Evolutionary conservation across 30 jellyfish, hydroid and myxozoan genomes (phyloP).

Genomic region (Aurelia aurita complex sp. Pacific): DNA sequence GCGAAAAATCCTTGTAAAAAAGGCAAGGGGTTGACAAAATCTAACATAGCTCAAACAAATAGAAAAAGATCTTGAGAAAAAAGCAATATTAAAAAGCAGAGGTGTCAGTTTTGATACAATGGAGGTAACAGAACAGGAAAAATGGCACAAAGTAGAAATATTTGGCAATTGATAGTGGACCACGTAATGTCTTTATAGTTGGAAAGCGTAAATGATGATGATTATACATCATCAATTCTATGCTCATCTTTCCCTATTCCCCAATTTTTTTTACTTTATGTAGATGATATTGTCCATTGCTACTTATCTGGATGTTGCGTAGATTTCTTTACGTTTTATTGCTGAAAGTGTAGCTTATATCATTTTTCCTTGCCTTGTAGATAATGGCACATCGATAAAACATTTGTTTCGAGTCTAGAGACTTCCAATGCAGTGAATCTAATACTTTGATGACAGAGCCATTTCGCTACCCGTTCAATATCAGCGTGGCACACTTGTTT

Average conservation of each 20-base stretch:
- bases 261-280: conserved; percentile 43
- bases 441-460: conserved; percentile 57
- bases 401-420: conserved; percentile 21
- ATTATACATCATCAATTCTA: too few relatives aligned
- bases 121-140: too few relatives aligned
- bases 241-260: neutral
- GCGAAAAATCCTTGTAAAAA: too few relatives aligned
- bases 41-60: too few relatives aligned
- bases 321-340: neutral
- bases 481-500: conserved; percentile 61
- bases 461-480: conserved; percentile 50
- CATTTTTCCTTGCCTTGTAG: conserved; percentile 1
- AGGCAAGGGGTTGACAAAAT: too few relatives aligned
- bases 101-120: too few relatives aligned
- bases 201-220: too few relatives aligned
- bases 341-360: conserved; percentile 9
- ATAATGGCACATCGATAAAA: conserved; percentile 6
- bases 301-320: conserved; percentile 7
- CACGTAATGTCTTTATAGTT: too few relatives aligned
- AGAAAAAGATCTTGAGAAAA: too few relatives aligned
- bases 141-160: too few relatives aligned
- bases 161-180: too few relatives aligned
- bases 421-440: conserved; percentile 63
- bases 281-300: conserved; percentile 22
- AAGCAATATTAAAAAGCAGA: too few relatives aligned